Evolutionary conservation across 2,888 invertebrate genomes (phyloP), one percentile per base, ranked within the genome.

Genomic region (Synergus itoensis): DNA sequence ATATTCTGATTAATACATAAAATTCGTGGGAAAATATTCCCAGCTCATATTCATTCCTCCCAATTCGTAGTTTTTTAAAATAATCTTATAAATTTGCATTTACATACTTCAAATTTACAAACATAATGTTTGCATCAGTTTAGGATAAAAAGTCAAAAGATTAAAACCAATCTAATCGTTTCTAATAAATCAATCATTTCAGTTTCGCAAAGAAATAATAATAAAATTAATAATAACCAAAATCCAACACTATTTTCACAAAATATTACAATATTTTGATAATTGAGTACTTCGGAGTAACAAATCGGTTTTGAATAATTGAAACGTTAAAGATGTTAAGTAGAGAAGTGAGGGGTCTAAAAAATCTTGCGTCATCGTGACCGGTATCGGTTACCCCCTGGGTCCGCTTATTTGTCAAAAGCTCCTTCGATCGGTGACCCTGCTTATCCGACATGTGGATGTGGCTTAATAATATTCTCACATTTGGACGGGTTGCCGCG

Each of bases 401-500:
- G 81, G 83, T 81, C 78, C 84, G 83, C 83, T 85, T 86, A 88
- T 88, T 88, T 88, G 87, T 88, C 88, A 87, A 87, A 82, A 84
- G 82, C 83, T 83, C 80, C 64, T 79, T 77, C 78, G 81, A 80
- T 84, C 81, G 67, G 77, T 43, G 67, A 83, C 82, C 79, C 76
- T 79, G 40, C 63, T 64, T 40, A 40, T 40, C 36, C 64, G 64
- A 41, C 64, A 64, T 64, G 9, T 41, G 40, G 64, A 64, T 40
- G 78, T 79, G 82, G 83, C 82, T 87, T 87, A 89, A 89, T 89
- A 87, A 90, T 88, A 88, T 86, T 88, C 86, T 87, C 87, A 88
- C 87, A 85, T 87, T 88, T 84, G 84, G 84, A 88, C 86, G 85
- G 81, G 87, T 86, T 81, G 85, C 85, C 85, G 79, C 80, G 86